These are phyloP conservation scores for Chelonoidis abingdonii DNA, from an alignment of 2,113 vertebrate species.

Conservation along the genomic window DNA sequence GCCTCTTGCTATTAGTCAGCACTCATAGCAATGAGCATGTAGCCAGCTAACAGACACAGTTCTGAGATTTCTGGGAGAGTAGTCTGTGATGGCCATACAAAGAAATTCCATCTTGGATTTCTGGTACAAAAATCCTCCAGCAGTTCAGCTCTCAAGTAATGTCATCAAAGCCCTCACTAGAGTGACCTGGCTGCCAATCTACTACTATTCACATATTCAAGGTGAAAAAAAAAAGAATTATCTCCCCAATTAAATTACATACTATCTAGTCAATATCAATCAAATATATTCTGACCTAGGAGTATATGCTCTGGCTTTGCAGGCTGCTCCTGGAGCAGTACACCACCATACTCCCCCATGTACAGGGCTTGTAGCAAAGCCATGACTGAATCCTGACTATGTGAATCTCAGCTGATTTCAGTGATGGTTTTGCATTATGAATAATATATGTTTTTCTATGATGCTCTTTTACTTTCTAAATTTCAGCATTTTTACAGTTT, in stretches of 20 bases:
- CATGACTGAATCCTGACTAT: not conserved
- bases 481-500: not conserved
- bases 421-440: not conserved
- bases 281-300: not conserved
- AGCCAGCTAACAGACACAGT: not conserved
- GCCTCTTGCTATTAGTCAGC: not conserved
- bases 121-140: not conserved
- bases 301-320: not conserved
- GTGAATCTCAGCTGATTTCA: not conserved
- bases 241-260: not conserved
- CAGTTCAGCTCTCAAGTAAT: not conserved
- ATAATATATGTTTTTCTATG: accelerated
- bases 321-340: not conserved
- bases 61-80: not conserved
- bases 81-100: not conserved
- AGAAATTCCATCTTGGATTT: not conserved
- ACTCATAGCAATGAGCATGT: not conserved
- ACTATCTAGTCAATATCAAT: not conserved
- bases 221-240: not conserved
- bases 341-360: accelerated
- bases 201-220: not conserved
- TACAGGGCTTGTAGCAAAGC: not conserved
- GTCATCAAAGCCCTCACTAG: not conserved
- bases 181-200: not conserved
- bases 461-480: not conserved